Base-by-base conservation (phyloP, 2,113 vertebrate species). In the Zosterops japonicus region DNA sequence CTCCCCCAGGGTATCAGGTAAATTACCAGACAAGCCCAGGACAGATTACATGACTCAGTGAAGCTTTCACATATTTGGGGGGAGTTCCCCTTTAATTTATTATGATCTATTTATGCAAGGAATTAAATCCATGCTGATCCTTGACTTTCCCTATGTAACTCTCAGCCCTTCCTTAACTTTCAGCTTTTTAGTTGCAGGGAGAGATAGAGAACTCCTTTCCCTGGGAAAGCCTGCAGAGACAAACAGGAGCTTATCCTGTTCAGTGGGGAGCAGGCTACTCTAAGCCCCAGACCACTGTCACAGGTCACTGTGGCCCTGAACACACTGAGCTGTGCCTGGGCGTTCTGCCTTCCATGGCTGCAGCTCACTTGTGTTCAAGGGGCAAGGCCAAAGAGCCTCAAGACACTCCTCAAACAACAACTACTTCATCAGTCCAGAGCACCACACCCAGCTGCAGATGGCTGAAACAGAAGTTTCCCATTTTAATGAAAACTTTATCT, bases 401-500 rank as follows among this genome's bases (percentile, higher is more conserved):
- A 95, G 84, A 87, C 74, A 13, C 70, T 90, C 70, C 79, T 77
- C 8, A 0, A 89, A 87, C 74, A 87, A 72, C 59, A 91, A 95
- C 88, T 74, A 85, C 90, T 94, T 80, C 94, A 91, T 83, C 90
- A 56, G 25, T 36, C 59, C 84, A 6, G 50, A 87, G 79, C 17
- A 41, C 68, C 90, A 52, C 95, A 74, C 93, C 94, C 90, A 69
- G 71, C 75, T 70, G 71, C 93, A 95, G 92, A 94, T 90, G 92
- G 85, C 68, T 87, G 55, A 60, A 94, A 79, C 63, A 91, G 79
- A 95, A 69, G 67, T 55, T 88, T 92, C 39, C 79, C 52, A 64
- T 93, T 94, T 90, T 89, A 92, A 95, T 78, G 49, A 93, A 86
- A 90, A 88, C 75, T 86, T 86, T 88, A 72, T 95, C 94, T 95